phyloP scores from a whole-genome alignment of 2,888 invertebrate genomes.

The Cerastis leucographa region DNA sequence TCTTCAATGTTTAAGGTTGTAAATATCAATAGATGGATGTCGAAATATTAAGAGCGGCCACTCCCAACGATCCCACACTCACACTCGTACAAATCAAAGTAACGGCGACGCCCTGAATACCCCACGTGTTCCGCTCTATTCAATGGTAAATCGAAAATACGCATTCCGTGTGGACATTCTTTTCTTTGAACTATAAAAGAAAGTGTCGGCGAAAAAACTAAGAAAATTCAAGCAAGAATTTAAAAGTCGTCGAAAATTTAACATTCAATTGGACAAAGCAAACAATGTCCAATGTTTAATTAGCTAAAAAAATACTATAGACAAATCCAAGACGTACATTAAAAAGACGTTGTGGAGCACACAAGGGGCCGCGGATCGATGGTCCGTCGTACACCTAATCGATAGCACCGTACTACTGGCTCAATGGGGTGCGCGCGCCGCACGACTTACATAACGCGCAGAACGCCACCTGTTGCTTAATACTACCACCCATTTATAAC shows the following conservation, averaged over 20 bases:
- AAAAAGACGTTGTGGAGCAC: slow-evolving; percentile 81
- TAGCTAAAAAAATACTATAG: slow-evolving; percentile 65
- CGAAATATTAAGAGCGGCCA: slow-evolving; percentile 42
- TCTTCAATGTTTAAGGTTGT: slow-evolving; percentile 30
- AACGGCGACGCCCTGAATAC: slow-evolving; percentile 50
- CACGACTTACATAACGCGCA: slow-evolving; percentile 87
- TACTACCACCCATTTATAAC: slow-evolving; percentile 87
- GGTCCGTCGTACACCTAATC: slow-evolving; percentile 84
- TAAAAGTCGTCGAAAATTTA: slow-evolving; percentile 13
- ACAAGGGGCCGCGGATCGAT: slow-evolving; percentile 83
- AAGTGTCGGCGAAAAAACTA: slow-evolving; percentile 1
- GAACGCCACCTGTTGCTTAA: slow-evolving; percentile 87
- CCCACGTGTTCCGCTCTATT: slow-evolving; percentile 52
- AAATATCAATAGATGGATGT: slow-evolving; percentile 23
- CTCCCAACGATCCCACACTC: slow-evolving; percentile 32
- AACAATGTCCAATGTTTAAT: slow-evolving; percentile 62
- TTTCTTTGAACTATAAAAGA: slow-evolving; percentile 25
- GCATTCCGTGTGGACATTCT: slow-evolving; percentile 30
- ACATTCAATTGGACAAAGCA: slow-evolving; percentile 25
- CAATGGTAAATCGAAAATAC: slow-evolving; percentile 48
- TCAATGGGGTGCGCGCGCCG: slow-evolving; percentile 89
- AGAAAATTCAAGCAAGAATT: slow-evolving; percentile 12
- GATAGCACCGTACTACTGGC: slow-evolving; percentile 86
- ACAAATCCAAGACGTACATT: slow-evolving; percentile 79
- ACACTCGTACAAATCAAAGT: slow-evolving; percentile 45